These are phyloP conservation scores for Drosophila sechellia DNA, from an alignment of 1,140 invertebrate genomes.

Conservation along the genomic window DNA sequence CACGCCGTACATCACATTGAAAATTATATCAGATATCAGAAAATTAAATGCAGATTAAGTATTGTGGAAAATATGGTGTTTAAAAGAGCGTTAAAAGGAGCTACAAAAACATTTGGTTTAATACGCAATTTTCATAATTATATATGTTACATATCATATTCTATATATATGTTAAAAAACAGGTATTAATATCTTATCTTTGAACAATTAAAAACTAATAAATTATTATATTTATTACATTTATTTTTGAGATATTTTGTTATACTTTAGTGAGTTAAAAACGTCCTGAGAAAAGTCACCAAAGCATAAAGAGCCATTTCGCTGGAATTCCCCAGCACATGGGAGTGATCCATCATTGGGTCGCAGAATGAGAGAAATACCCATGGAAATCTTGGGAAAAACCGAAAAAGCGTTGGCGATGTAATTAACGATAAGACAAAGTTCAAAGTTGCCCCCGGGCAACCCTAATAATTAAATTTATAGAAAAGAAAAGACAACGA, in stretches of 20 bases:
- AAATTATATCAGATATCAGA: not conserved
- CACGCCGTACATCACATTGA: conserved; percentile 11
- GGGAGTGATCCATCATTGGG: conserved; percentile 62
- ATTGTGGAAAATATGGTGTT: not conserved
- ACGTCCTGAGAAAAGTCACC: conserved; percentile 67
- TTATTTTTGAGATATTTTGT: too few relatives aligned
- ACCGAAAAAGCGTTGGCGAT: conserved; percentile 76
- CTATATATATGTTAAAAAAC: too few relatives aligned
- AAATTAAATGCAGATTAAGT: conserved; percentile 9
- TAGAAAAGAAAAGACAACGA: conserved; percentile 35
- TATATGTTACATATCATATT: too few relatives aligned
- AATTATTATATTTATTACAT: not conserved
- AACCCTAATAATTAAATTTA: conserved; percentile 75
- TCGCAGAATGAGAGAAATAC: conserved; percentile 18
- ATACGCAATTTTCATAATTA: too few relatives aligned
- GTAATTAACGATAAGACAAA: conserved; percentile 73
- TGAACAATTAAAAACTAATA: too few relatives aligned
- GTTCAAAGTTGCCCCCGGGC: conserved; percentile 51
- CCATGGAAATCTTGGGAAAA: conserved; percentile 65
- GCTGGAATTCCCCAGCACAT: conserved; percentile 58
- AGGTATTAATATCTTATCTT: too few relatives aligned
- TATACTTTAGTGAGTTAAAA: not conserved
- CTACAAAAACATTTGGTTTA: not conserved
- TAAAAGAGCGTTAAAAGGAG: too few relatives aligned
- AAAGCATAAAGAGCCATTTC: conserved; percentile 73